Base-by-base conservation (phyloP, 2,888 invertebrate genomes). In the Agonopterix subpropinquella region DNA sequence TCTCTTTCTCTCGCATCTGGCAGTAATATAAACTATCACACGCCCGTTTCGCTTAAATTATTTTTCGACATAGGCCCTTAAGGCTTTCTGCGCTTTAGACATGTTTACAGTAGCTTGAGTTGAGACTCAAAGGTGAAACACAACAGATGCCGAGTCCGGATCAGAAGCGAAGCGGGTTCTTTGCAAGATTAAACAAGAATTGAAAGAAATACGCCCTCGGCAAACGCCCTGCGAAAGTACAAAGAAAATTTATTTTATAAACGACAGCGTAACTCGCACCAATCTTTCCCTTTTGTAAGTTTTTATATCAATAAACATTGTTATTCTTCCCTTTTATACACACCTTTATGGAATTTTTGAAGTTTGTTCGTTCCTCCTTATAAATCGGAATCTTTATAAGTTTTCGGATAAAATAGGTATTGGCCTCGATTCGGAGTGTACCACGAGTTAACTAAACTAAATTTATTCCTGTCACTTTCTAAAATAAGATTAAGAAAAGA, bases 231-330 rank as follows among this genome's bases (percentile, higher is more conserved):
- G 58, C 57, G 58, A 65, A 65, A 64, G 66, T 58, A 70, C 65
- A 73, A 64, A 65, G 67, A 69, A 73, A 73, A 71, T 77, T 75
- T 76, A 76, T 80, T 81, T 78, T 73, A 71, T 67, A 71, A 73
- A 65, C 68, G 65, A 65, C 61, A 58, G 58, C 64, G 62, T 59
- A 65, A 61, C 63, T 67, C 57, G 57, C 53, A 52, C 58, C 53
- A 55, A 53, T 61, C 62, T 61, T 70, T 63, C 61, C 63, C 67
- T 71, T 73, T 77, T 73, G 71, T 75, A 41, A 7, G 28, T 43
- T 36, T 65, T 63, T 67, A 59, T 62, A 66, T 73, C 74, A 73
- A 77, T 73, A 75, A 75, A 74, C 67, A 61, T 62, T 65, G 54
- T 59, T 68, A 72, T 74, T 69, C 59, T 61, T 56, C 61, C 28